Base-by-base conservation (phyloP, 2,113 vertebrate genomes). In the Hoplias malabaricus region DNA sequence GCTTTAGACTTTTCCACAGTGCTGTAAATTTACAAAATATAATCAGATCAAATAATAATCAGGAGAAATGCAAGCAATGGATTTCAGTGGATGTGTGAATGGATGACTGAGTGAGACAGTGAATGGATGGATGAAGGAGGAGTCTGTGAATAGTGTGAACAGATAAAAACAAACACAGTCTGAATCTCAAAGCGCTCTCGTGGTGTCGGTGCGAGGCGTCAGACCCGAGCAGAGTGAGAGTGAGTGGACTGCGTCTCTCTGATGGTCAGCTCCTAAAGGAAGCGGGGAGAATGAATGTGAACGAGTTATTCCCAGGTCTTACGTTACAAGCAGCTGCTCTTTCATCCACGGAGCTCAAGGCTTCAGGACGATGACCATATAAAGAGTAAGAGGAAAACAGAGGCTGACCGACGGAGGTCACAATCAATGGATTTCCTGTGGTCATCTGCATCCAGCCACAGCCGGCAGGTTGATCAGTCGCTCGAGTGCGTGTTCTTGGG, bases 361-460 rank as follows among this genome's bases (percentile, higher is more conserved):
- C 59, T 34, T 77, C 80, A 88, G 85, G 84, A 85, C 90, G 75
- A 83, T 75, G 79, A 73, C 81, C 85, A 83, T 82, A 86, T 84
- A 81, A 79, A 83, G 80, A 80, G 77, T 69, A 81, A 77, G 61
- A 16, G 19, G 69, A 72, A 81, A 59, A 70, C 57, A 73, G 23
- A 34, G 34, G 38, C 29, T 63, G 54, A 53, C 42, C 71, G 77
- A 78, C 76, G 65, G 74, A 61, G 53, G 78, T 70, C 68, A 85
- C 85, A 87, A 85, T 88, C 84, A 81, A 70, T 81, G 77, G 85
- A 84, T 79, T 88, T 90, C 89, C 89, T 88, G 63, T 77, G 50
- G 50, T 42, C 65, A 75, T 8, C 14, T 69, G 5, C 67, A 34
- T 81, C 62, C 75, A 70, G 59, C n/a, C n/a, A n/a, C n/a, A n/a